A percentile compares a stretch with the other conserved stretches of the same genome.
These are phyloP conservation scores for Nannoperca australis DNA, from an alignment of 2,797 vertebrate genomes.

Conservation along the genomic window DNA sequence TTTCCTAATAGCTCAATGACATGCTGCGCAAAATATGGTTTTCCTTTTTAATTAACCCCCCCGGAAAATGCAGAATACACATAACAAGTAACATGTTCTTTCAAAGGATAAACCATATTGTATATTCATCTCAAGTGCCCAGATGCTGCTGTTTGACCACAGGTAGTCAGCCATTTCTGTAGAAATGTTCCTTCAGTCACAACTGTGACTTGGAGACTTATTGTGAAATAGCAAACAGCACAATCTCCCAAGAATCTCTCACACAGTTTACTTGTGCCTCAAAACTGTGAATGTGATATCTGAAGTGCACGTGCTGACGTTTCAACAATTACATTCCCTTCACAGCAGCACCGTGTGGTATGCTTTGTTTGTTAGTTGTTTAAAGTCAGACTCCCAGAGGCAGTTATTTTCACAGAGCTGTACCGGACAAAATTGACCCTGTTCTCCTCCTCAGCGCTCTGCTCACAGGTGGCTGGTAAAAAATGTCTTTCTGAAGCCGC, in stretches of 20 bases:
- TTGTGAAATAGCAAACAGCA: conserved; percentile 28
- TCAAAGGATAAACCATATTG: conserved; percentile 11
- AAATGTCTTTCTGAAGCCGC: no score
- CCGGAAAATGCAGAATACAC: conserved; percentile 28
- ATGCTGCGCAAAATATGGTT: conserved; percentile 42
- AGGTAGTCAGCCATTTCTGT: conserved; percentile 26
- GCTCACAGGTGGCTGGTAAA: neutral
- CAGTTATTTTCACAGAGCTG: neutral
- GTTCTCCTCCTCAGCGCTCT: neutral
- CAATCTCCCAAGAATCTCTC: conserved; percentile 22
- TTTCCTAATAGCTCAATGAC: conserved; percentile 11
- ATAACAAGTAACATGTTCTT: conserved; percentile 11
- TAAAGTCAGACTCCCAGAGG: neutral
- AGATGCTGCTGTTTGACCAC: conserved; percentile 39
- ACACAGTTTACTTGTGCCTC: conserved; percentile 28
- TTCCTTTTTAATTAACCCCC: conserved; percentile 28
- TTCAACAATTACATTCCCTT: conserved; percentile 39
- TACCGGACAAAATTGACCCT: neutral
- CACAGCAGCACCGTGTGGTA: conserved; percentile 13
- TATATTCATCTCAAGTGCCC: conserved; percentile 3
- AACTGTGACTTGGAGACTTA: conserved; percentile 29
- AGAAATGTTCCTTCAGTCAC: conserved; percentile 3
- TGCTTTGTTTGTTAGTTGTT: neutral
- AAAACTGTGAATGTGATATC: conserved; percentile 73
- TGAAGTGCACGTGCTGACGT: conserved; percentile 60